Base-by-base conservation (phyloP, 1,140 invertebrate species). In the Ceratosolen solmsi region DNA sequence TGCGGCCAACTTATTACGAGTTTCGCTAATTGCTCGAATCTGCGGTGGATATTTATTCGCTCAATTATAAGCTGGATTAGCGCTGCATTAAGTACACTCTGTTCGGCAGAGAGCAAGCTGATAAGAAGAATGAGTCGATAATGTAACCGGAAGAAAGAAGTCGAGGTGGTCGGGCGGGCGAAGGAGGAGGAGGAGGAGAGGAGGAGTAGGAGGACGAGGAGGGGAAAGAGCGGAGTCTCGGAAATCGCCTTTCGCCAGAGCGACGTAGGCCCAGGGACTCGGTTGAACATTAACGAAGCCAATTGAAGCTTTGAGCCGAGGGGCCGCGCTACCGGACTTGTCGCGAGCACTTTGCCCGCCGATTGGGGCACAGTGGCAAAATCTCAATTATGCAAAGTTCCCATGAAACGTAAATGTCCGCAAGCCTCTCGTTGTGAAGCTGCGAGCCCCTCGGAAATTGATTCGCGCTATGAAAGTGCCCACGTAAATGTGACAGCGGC, bases 11-110 rank as follows among this genome's bases (percentile, higher is more conserved):
- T 38, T 41, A 41, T 70, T 70, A 41, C 11, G 2, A 8, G 20
- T 38, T 49, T 72, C 41, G 79, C 80, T 72, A 74, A 73, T 84
- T 84, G 79, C 60, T 77, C 81, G 65, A 49, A 54, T 20, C 76
- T 70, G 71, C 33, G 9, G 5, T 15, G 7, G 36, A 38, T 41
- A 75, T 58, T 74, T 74, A 54, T 56, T 36, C 36, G 13, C 49
- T 11, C n/a, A 56, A 56, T 51, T 36, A 74, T 74, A 56, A 51
- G 41, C 9, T 33, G 1, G 4, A 74, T 74, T 74, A 54, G 51
- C 51, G 49, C 49, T 33, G 51, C 27, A 56, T 74, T 36, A 46
- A 51, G 8, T n/a, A 30, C 38, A 3, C n/a, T n/a, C n/a, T n/a
- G n/a, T n/a, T n/a, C n/a, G n/a, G n/a, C n/a, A n/a, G n/a, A n/a